A percentile compares a stretch with the other conserved stretches of the same genome.
Conservation (phyloP, 2,113 vertebrate genomes). For the Paralichthys olivaceus region DNA sequence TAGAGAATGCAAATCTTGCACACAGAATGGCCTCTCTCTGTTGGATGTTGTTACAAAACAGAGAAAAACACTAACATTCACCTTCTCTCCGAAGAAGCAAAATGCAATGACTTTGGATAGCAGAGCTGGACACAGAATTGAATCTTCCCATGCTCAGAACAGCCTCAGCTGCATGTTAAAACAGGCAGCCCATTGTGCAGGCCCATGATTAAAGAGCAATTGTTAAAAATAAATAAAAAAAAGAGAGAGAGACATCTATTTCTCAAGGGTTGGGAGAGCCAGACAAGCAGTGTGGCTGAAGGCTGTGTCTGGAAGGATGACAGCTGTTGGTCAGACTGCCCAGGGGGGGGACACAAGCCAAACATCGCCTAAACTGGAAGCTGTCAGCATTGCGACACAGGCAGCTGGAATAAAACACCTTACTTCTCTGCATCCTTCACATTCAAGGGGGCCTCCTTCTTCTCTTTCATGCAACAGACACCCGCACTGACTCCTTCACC, state of each 20-base stretch:
- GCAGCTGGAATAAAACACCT: conserved; percentile 86
- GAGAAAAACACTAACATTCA: conserved; percentile 14
- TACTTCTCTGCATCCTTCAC: conserved; percentile 66
- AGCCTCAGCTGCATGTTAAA: conserved; percentile 47
- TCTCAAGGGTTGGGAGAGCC: conserved; percentile 53
- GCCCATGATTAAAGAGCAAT: conserved; percentile 62
- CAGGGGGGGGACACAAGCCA: conserved; percentile 63
- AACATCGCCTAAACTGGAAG: conserved; percentile 78
- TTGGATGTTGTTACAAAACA: conserved; percentile 31
- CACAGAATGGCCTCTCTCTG: conserved; percentile 21
- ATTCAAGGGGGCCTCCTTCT: conserved; percentile 66
- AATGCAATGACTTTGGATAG: not conserved
- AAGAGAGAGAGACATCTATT: conserved; percentile 40
- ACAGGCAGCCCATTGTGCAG: conserved; percentile 31
- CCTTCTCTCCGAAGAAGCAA: not conserved
- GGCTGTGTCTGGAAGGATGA: conserved; percentile 37
- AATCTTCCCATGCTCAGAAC: conserved; percentile 24
- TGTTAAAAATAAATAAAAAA: conserved; percentile 17
- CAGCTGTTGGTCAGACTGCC: conserved; percentile 64
- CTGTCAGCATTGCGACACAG: conserved; percentile 80
- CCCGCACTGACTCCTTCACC: conserved; percentile 27
- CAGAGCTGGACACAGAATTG: conserved; percentile 21
- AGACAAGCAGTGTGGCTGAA: conserved; percentile 40
- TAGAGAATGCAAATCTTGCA: conserved; percentile 24
- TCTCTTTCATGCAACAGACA: conserved; percentile 66